Evolutionary conservation across 92 coral and sea anemone species (phyloP).

Genomic region (Anthopleura xanthogrammica): DNA sequence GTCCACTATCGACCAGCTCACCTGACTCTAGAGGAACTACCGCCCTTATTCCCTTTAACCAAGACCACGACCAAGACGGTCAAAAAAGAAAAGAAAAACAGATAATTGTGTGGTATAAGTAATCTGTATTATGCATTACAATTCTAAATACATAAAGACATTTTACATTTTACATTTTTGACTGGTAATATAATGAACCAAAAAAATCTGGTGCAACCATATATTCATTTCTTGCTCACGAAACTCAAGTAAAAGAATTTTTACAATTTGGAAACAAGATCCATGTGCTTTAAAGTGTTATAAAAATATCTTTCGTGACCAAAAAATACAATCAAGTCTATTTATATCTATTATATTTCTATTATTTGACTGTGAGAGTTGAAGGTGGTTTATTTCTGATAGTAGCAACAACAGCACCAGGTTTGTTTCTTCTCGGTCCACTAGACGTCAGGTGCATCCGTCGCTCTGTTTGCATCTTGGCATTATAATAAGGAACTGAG

Average conservation of each 20-base stretch:
- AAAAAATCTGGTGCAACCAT: neutral
- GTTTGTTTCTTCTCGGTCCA: conserved; percentile 67
- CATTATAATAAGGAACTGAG: conserved; percentile 97
- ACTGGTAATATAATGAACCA: neutral
- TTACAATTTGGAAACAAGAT: neutral
- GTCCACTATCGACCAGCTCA: conserved; percentile 67
- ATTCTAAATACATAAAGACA: neutral
- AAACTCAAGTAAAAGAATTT: neutral
- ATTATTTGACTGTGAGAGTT: conserved; percentile 46
- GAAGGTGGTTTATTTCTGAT: conserved; percentile 91
- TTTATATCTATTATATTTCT: neutral
- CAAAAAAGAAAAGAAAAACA: neutral
- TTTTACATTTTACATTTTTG: neutral
- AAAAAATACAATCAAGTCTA: neutral
- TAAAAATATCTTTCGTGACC: neutral
- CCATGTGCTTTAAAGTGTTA: neutral
- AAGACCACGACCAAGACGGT: conserved; percentile 30
- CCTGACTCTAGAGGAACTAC: conserved; percentile 47
- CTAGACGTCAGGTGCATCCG: conserved; percentile 84
- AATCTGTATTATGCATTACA: neutral
- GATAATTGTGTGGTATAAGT: neutral
- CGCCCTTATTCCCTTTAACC: conserved; percentile 40
- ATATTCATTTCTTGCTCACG: neutral
- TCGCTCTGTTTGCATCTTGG: conserved; percentile 96
- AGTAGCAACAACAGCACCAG: conserved; percentile 73